These are phyloP conservation scores for Podarcis lilfordi DNA, from an alignment of 2,797 vertebrate genomes.

Conservation along the genomic window DNA sequence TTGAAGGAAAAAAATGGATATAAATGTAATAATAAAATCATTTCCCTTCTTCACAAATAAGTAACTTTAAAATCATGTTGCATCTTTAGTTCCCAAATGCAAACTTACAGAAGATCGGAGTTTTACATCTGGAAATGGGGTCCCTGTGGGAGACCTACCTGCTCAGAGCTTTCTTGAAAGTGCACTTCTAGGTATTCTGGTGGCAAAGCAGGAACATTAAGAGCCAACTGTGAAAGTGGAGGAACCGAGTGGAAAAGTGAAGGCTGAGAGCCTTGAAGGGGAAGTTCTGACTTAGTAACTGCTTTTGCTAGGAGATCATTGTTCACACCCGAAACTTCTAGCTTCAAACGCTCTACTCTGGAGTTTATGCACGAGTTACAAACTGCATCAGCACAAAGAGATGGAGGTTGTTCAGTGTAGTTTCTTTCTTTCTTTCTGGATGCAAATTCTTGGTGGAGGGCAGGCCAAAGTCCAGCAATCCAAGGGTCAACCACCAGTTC, in stretches of 20 bases:
- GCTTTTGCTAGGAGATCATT: slow-evolving; percentile 26
- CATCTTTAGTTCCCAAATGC: background rate
- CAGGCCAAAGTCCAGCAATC: slow-evolving; percentile 92
- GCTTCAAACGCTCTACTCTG: slow-evolving; percentile 79
- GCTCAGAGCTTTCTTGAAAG: slow-evolving; percentile 73
- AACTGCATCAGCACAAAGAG: slow-evolving; percentile 26
- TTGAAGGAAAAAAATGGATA: background rate
- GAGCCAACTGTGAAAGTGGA: slow-evolving; percentile 83
- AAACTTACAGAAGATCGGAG: background rate
- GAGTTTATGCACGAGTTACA: slow-evolving; percentile 58
- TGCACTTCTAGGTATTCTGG: slow-evolving; percentile 83
- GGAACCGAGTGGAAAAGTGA: slow-evolving; percentile 83
- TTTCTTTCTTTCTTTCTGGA: slow-evolving; percentile 57
- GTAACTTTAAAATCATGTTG: background rate
- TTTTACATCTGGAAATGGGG: background rate
- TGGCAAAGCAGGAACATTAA: slow-evolving; percentile 87
- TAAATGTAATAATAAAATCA: background rate
- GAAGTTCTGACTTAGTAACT: slow-evolving; percentile 14
- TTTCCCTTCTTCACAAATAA: background rate
- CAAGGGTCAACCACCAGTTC: slow-evolving; percentile 95
- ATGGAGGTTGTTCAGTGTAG: background rate
- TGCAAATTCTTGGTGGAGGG: slow-evolving; percentile 78
- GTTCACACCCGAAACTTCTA: slow-evolving; percentile 68
- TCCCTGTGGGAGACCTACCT: slow-evolving; percentile 72
- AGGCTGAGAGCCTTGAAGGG: slow-evolving; percentile 48